Evolutionary conservation across 2,113 vertebrate genomes (phyloP), one percentile per base, ranked within the genome.

Genomic region (Phaethon lepturus): DNA sequence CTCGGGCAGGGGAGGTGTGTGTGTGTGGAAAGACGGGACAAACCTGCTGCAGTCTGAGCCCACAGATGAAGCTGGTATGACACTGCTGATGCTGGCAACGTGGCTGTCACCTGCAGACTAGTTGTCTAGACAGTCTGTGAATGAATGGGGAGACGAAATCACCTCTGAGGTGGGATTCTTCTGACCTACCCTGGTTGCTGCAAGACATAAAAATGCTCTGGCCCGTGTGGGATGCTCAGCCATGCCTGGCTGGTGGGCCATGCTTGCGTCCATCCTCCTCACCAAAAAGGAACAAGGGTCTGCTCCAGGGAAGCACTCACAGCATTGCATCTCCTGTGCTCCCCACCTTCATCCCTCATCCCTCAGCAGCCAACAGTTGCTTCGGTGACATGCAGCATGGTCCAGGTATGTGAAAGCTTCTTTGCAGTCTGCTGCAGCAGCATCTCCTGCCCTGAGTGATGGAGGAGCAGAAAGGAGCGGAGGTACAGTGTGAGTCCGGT

Each of bases 1-100:
- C 47, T 60, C 0, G 0, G 47, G 50, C n/a, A 50, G 42, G 44
- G 44, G 8, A 0, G 2, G 16, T 7, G 17, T 23, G 33, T 20
- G 33, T 17, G 13, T n/a, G 16, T 11, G 40, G 23, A 16, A 44
- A 31, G 88, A 24, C 0, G 1, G 50, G 33, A 44, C 33, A 63
- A 35, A 40, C 31, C 47, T 23, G 42, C 87, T 28, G 50, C 67
- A 31, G 44, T 6, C 29, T 68, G 60, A 91, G 60, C 49, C 19
- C 31, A 5, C 0, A 1, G 42, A 5, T 19, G 76, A 67, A 45
- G 17, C 22, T 62, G 55, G 45, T 10, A 10, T 19, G 47, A 10
- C 12, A 6, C 18, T 29, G 71, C 19, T 59, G 71, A 10, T 59
- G 75, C 24, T 83, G 63, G 33, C 42, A n/a, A 0, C 0, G 5